Base-by-base conservation (phyloP, 2,113 vertebrate genomes). In the Cephalopholis sonnerati region DNA sequence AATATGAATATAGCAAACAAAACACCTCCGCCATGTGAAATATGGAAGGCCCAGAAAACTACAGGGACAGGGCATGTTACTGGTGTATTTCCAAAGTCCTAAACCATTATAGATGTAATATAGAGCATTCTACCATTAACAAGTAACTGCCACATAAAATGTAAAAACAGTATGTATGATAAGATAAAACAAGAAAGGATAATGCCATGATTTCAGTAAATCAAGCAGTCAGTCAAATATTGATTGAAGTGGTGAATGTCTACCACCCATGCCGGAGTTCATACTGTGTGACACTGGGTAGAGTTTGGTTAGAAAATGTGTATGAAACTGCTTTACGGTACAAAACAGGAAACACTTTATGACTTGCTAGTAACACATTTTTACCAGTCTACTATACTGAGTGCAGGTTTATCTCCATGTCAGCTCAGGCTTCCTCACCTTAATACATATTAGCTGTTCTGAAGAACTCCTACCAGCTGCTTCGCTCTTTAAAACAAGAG, bases 351-450 rank as follows among this genome's bases (percentile, higher is more conserved):
- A 32, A 17, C 16, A 25, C 41, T 66, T 17, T 48, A 5, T 4
- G 12, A 39, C 39, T 6, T 39, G 29, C 11, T 16, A 36, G 22
- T 8, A 65, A 46, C 22, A 46, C 15, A 10, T 46, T 48, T 67
- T 39, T 10, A 20, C 4, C 25, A 53, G 67, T 69, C 22, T 25
- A 39, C 22, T 51, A 29, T 18, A 51, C 65, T 7, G 48, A 71
- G 68, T 18, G 53, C 53, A 72, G 54, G 54, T 44, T 20, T 36
- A 58, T 72, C 54, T 27, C 57, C 17, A 44, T 20, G 36, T 72
- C 54, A 46, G 16, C 54, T 44, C 18, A 20, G 36, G 24, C 39
- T 39, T 17, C 22, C 32, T 72, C 55, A 29, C 44, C 41, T 29
- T 18, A 48, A 73, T 10, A 72, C 24, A 59, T 15, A 22, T 46